These are phyloP conservation scores for Bombus vancouverensis DNA, from an alignment of 1,140 invertebrate genomes.

Conservation along the genomic window DNA sequence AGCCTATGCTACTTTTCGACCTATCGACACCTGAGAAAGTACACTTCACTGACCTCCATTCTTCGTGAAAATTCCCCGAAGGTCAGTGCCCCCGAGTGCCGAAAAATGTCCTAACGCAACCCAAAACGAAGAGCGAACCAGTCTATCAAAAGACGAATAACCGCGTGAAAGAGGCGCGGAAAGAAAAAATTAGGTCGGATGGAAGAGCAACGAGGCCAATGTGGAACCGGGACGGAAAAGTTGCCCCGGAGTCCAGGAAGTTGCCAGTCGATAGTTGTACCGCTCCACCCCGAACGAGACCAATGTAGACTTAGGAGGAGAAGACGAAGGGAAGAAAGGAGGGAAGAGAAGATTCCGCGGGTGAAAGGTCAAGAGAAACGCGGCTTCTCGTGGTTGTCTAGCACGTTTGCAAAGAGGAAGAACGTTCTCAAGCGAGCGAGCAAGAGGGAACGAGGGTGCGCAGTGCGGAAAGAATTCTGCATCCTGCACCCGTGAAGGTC, in stretches of 20 bases:
- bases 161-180: not conserved
- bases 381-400: not conserved
- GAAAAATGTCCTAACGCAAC: not conserved
- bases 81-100: not conserved
- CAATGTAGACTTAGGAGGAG: not conserved
- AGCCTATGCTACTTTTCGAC: too few relatives aligned
- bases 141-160: too few relatives aligned
- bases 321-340: too few relatives aligned
- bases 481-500: slow-evolving; percentile 58
- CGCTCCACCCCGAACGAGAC: not conserved
- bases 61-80: not conserved
- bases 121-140: too few relatives aligned
- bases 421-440: not conserved
- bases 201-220: not conserved
- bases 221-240: not conserved
- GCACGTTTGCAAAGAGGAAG: too few relatives aligned
- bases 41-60: not conserved
- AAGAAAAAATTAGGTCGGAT: not conserved
- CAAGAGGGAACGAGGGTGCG: slow-evolving; percentile 21
- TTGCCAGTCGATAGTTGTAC: slow-evolving; percentile 13
- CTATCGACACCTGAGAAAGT: too few relatives aligned
- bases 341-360: not conserved
- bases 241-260: slow-evolving; percentile 15
- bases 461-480: slow-evolving; percentile 52
- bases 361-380: slow-evolving; percentile 27